Conservation (phyloP, 2,888 invertebrate species). For the Drosophila parthenogenetica region DNA sequence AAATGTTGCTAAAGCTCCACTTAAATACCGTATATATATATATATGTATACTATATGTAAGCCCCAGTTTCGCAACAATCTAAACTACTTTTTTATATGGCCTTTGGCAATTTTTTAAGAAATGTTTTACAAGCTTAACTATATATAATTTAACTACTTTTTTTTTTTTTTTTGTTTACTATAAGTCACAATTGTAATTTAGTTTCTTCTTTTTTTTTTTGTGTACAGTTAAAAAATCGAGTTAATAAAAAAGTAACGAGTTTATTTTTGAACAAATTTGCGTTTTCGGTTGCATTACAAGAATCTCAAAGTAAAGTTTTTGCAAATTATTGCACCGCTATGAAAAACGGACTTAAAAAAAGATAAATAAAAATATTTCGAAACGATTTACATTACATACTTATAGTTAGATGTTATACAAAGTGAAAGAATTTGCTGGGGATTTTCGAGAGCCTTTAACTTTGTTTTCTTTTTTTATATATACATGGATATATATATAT, state of each 20-base stretch:
- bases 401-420: conserved; percentile 22
- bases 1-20: conserved; percentile 33
- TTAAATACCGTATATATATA: conserved; percentile 12
- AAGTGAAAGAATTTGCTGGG: conserved; percentile 26
- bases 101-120: conserved; percentile 43
- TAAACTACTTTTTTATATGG: conserved; percentile 32
- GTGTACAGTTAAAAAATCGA: too few relatives aligned
- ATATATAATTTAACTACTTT: neutral
- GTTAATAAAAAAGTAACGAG: too few relatives aligned
- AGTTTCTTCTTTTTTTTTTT: neutral
- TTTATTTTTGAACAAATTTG: neutral
- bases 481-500: neutral
- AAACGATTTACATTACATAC: conserved; percentile 30
- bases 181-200: conserved; percentile 35
- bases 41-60: neutral
- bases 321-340: neutral
- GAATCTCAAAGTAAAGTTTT: conserved; percentile 22
- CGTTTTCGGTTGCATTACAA: conserved; percentile 8
- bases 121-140: conserved; percentile 2
- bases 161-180: conserved; percentile 12
- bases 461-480: conserved; percentile 8
- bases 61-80: neutral
- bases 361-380: conserved; percentile 36
- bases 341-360: conserved; percentile 20
- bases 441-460: conserved; percentile 38